phyloP scores from a whole-genome alignment of 2,113 vertebrate genomes.

The Pteropus alecto region DNA sequence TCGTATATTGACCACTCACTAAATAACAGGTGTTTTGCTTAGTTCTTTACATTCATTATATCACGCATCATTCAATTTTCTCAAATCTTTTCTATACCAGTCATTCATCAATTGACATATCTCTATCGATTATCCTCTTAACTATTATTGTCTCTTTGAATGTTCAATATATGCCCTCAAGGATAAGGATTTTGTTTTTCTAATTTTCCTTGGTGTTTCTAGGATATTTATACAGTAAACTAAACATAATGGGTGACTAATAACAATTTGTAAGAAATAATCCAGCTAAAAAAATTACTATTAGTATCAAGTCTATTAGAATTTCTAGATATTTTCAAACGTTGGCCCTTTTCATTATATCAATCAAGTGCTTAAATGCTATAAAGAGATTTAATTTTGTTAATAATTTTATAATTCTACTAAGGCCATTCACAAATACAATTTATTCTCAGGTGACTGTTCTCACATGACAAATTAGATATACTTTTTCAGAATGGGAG shows the following conservation, averaged over 20 bases:
- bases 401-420: neutral
- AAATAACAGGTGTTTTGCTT: neutral
- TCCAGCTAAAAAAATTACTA: neutral
- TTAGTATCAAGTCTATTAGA: neutral
- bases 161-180: neutral
- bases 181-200: neutral
- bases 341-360: neutral
- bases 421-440: neutral
- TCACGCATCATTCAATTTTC: neutral
- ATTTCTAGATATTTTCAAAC: slow-evolving; percentile 6
- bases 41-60: neutral
- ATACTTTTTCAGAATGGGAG: neutral
- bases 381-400: neutral
- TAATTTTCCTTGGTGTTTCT: neutral
- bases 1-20: neutral
- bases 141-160: neutral
- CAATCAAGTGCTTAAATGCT: neutral
- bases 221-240: neutral
- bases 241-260: neutral
- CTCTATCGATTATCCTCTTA: neutral
- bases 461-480: neutral
- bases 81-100: neutral
- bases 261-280: neutral
- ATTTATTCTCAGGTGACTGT: neutral
- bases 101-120: neutral